These are phyloP conservation scores for Synanthedon formicaeformis DNA, from an alignment of 2,888 invertebrate genomes.

Conservation along the genomic window DNA sequence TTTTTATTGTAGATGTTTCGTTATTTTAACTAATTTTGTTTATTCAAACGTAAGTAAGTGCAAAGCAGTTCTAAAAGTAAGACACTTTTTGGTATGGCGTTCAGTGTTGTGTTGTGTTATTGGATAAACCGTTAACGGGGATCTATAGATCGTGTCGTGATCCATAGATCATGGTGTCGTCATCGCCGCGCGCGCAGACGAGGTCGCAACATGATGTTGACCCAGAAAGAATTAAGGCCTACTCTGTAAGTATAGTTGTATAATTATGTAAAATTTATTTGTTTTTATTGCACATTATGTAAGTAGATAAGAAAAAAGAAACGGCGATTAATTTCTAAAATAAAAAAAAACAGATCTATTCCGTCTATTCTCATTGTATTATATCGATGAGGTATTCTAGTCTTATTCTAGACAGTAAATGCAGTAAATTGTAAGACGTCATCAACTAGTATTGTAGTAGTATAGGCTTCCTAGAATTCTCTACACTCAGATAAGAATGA, in stretches of 20 bases:
- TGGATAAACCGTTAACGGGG: conserved; percentile 28
- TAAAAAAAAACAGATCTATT: too few species aligned
- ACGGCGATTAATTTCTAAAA: too few species aligned
- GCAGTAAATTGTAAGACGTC: too few species aligned
- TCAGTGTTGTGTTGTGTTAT: conserved; percentile 3
- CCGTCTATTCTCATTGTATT: too few species aligned
- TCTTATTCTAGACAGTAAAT: too few species aligned
- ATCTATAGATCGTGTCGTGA: conserved; percentile 51
- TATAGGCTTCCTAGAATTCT: too few species aligned
- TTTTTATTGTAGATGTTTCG: neutral
- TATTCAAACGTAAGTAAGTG: neutral
- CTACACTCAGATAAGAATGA: too few species aligned
- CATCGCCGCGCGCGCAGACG: conserved; percentile 62
- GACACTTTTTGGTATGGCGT: conserved; percentile 12
- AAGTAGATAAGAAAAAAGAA: too few species aligned
- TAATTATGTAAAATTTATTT: too few species aligned
- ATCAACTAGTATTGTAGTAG: too few species aligned
- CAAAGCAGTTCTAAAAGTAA: neutral
- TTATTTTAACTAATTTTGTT: neutral
- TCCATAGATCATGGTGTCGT: conserved; percentile 65
- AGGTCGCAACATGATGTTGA: conserved; percentile 60
- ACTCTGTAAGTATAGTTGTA: conserved; percentile 49
- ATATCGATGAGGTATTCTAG: too few species aligned
- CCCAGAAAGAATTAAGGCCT: conserved; percentile 63
- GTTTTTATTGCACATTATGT: too few species aligned